Evolutionary conservation across 1,140 invertebrate species (phyloP).

Genomic region (Bombyx mandarina): DNA sequence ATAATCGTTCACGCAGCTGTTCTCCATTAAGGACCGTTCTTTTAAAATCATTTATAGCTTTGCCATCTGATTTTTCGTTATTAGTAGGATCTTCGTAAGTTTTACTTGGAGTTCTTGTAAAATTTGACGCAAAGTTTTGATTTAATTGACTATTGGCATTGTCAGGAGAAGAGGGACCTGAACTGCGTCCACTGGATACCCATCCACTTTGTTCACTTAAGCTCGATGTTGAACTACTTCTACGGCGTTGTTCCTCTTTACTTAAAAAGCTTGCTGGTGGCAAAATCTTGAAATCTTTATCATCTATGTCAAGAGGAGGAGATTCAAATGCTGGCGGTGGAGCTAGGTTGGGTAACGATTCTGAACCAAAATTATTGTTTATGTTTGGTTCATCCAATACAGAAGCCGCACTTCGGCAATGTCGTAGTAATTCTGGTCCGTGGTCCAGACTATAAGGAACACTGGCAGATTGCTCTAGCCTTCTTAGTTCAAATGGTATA

Average conservation of each 20-base stretch:
- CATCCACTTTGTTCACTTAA: conserved; percentile 83
- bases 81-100: conserved; percentile 30
- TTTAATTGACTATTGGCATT: conserved; percentile 66
- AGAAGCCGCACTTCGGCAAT: conserved; percentile 75
- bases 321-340: conserved; percentile 71
- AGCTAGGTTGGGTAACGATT: conserved; percentile 76
- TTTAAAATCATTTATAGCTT: conserved; percentile 60
- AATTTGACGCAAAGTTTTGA: conserved; percentile 42
- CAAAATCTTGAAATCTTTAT: conserved; percentile 68
- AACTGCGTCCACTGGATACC: conserved; percentile 80
- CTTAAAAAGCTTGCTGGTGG: conserved; percentile 66
- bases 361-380: conserved; percentile 67
- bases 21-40: conserved; percentile 73
- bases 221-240: conserved; percentile 77
- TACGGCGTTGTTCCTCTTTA: conserved; percentile 57
- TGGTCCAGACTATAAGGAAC: conserved; percentile 73
- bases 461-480: conserved; percentile 73
- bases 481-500: conserved; percentile 63
- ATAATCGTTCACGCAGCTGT: conserved; percentile 71
- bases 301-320: conserved; percentile 63
- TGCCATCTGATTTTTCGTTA: conserved; percentile 34
- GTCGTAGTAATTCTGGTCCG: conserved; percentile 66
- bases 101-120: conserved; percentile 35
- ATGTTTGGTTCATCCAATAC: conserved; percentile 67
- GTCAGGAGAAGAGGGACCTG: conserved; percentile 72